These are phyloP conservation scores for Homalodisca vitripennis DNA, from an alignment of 1,140 invertebrate genomes.

Conservation along the genomic window DNA sequence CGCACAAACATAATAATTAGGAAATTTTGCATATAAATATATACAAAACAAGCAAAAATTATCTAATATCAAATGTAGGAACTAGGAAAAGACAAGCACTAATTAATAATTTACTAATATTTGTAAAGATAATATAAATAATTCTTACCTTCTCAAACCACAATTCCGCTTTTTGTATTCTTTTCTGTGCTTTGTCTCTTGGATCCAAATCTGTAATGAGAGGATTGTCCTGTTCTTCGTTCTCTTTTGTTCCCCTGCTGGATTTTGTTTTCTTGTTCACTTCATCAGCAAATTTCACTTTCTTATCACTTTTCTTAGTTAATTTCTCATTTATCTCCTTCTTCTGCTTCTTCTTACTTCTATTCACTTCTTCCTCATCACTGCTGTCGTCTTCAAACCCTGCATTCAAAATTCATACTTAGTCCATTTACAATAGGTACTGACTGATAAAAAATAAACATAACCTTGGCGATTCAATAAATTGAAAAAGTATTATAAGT, in stretches of 20 bases:
- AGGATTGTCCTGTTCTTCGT: slow-evolving; percentile 55
- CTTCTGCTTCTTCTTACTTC: neutral
- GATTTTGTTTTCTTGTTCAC: slow-evolving; percentile 48
- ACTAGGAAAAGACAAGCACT: too few relatives aligned
- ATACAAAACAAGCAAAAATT: too few relatives aligned
- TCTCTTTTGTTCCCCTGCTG: slow-evolving; percentile 46
- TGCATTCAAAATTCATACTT: slow-evolving; percentile 23
- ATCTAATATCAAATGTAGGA: too few relatives aligned
- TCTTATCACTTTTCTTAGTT: slow-evolving; percentile 13
- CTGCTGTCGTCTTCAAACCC: slow-evolving; percentile 33
- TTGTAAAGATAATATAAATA: neutral
- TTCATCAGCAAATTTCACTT: slow-evolving; percentile 5
- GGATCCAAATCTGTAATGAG: slow-evolving; percentile 82
- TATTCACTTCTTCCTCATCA: slow-evolving; percentile 5
- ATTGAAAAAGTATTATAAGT: too few relatives aligned
- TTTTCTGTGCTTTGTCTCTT: slow-evolving; percentile 67
- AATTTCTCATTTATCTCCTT: slow-evolving; percentile 36
- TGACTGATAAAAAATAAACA: too few relatives aligned
- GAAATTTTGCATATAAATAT: too few relatives aligned
- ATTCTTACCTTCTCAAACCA: slow-evolving; percentile 80
- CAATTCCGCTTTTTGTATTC: slow-evolving; percentile 72
- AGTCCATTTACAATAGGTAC: too few relatives aligned
- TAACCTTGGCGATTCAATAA: too few relatives aligned
- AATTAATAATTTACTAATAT: neutral
- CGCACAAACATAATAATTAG: too few relatives aligned